Percentiles rank a stretch among this genome's conserved stretches.
phyloP scores from a whole-genome alignment of 2,113 vertebrate genomes.

The Columba livia region DNA sequence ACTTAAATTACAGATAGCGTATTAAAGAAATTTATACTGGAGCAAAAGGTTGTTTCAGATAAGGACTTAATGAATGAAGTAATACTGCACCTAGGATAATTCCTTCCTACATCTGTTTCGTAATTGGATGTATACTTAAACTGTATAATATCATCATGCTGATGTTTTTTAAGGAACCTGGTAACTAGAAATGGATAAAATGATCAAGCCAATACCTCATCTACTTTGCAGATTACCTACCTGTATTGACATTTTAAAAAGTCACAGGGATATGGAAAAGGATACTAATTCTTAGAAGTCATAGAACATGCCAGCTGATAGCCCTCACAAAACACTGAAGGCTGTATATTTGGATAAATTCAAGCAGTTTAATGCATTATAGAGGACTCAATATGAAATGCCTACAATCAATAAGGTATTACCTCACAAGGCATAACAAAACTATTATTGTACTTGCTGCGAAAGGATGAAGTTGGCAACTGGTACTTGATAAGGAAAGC shows the following conservation, averaged over 20 bases:
- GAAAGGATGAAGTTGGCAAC: not conserved
- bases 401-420: not conserved
- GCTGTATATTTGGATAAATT: not conserved
- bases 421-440: not conserved
- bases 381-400: not conserved
- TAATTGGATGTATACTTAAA: not conserved
- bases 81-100: fast-evolving
- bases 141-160: no score
- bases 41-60: not conserved
- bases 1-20: not conserved
- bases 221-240: not conserved
- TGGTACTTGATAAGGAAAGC: not conserved
- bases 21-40: not conserved
- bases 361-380: not conserved
- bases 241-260: not conserved
- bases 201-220: not conserved
- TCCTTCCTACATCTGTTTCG: not conserved
- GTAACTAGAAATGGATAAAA: not conserved
- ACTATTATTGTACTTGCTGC: not conserved
- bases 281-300: not conserved
- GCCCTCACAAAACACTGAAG: not conserved
- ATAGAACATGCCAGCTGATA: not conserved
- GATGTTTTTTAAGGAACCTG: not conserved
- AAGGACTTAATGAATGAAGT: not conserved
- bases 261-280: not conserved